A percentile compares a stretch with the other conserved stretches of the same genome.
Evolutionary conservation across 1,140 invertebrate genomes (phyloP).

Genomic region (Cotesia chilonis): DNA sequence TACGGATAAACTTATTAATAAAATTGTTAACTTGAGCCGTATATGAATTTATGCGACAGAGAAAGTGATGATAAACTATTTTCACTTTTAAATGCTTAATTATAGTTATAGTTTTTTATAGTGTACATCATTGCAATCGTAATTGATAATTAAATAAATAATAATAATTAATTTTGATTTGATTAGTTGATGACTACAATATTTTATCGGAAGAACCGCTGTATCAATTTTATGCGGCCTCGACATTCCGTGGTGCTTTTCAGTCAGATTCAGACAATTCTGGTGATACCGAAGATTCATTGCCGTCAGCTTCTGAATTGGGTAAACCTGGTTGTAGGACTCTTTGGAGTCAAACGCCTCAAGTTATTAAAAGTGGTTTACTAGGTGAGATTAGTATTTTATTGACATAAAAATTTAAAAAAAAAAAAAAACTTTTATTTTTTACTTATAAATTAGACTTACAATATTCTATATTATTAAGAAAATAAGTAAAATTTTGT

Average conservation of each 20-base stretch:
- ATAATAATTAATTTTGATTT: slow-evolving; percentile 10
- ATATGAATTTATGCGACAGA: slow-evolving; percentile 17
- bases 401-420: slow-evolving; percentile 12
- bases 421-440: not conserved
- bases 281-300: slow-evolving; percentile 69
- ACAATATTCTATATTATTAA: too few relatives aligned
- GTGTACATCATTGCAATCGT: too few relatives aligned
- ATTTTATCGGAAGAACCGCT: slow-evolving; percentile 79
- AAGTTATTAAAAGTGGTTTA: slow-evolving; percentile 80
- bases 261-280: slow-evolving; percentile 83
- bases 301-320: slow-evolving; percentile 48
- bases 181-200: slow-evolving; percentile 57
- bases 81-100: slow-evolving; percentile 8
- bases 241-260: slow-evolving; percentile 71
- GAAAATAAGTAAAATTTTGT: too few relatives aligned
- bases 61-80: not conserved
- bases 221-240: slow-evolving; percentile 88
- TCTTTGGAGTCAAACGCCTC: slow-evolving; percentile 93
- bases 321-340: slow-evolving; percentile 71
- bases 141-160: not conserved
- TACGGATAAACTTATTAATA: not conserved
- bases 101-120: not conserved
- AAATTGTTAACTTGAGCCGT: not conserved
- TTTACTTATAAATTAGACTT: too few relatives aligned
- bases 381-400: slow-evolving; percentile 70